Percentiles rank a stretch among this genome's conserved stretches.
phyloP scores from a whole-genome alignment of 2,888 invertebrate species.

The Lasioglossum figueresi region DNA sequence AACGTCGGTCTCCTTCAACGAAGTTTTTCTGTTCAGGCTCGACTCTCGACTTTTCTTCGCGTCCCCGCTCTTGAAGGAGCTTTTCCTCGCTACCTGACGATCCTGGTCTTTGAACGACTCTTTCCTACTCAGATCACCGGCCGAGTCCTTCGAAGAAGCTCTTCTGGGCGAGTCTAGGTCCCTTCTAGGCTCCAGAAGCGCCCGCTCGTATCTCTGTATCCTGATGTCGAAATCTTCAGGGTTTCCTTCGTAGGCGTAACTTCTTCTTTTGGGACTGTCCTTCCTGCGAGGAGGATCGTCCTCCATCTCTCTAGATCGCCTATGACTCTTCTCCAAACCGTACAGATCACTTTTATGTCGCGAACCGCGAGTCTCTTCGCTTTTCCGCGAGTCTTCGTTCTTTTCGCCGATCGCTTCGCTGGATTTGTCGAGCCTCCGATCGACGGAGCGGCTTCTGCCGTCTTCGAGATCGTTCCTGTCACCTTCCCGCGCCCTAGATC shows the following conservation, averaged over 20 bases:
- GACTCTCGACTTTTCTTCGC: constrained; percentile 54
- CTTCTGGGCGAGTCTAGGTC: constrained; percentile 68
- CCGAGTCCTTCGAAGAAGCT: constrained; percentile 55
- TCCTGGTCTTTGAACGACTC: constrained; percentile 62
- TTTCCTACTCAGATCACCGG: constrained; percentile 44
- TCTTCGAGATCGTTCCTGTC: constrained; percentile 44
- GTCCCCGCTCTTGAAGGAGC: constrained; percentile 64
- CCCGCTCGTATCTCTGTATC: constrained; percentile 75
- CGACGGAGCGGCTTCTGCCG: constrained; percentile 47
- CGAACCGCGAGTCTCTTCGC: constrained; percentile 28
- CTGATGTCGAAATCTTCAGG: constrained; percentile 76
- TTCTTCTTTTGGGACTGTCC: constrained; percentile 66
- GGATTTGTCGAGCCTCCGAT: constrained; percentile 60
- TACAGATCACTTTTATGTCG: constrained; percentile 48
- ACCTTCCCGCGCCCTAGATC: constrained; percentile 29
- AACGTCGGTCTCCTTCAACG: constrained; percentile 55
- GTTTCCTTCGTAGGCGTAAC: constrained; percentile 66
- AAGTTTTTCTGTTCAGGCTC: constrained; percentile 40
- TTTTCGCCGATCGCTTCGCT: constrained; percentile 48
- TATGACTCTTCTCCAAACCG: constrained; percentile 27
- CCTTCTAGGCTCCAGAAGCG: constrained; percentile 60
- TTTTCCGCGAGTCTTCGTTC: constrained; percentile 34
- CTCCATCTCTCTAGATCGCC: constrained; percentile 63
- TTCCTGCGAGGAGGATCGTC: constrained; percentile 55
- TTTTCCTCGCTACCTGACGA: constrained; percentile 66